phyloP scores from a whole-genome alignment of 2,888 invertebrate genomes.

The Phalera bucephala region DNA sequence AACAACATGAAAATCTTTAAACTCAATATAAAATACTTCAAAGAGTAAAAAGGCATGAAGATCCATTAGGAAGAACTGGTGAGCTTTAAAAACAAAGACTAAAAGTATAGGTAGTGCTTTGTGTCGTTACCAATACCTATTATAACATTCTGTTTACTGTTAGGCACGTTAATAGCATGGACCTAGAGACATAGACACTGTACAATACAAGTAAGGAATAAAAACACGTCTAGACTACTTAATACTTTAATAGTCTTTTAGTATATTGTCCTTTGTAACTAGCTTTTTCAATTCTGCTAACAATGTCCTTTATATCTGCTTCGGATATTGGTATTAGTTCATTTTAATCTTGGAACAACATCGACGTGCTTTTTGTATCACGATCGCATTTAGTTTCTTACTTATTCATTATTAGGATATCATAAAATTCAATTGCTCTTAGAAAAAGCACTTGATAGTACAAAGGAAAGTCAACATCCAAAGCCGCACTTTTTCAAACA shows the following conservation, averaged over 20 bases:
- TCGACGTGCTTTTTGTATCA: neutral
- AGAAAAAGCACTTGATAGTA: neutral
- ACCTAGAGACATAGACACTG: constrained; percentile 21
- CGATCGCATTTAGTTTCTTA: too few relatives aligned
- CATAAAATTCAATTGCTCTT: too few relatives aligned
- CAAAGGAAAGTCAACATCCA: constrained; percentile 10
- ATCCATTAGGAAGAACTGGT: constrained; percentile 15
- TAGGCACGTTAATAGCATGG: constrained; percentile 27
- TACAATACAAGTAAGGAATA: constrained; percentile 14
- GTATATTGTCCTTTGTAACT: neutral
- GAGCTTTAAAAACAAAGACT: constrained; percentile 26
- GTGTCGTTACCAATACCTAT: constrained; percentile 35
- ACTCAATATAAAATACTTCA: neutral
- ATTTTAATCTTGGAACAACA: neutral
- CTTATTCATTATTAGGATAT: too few relatives aligned
- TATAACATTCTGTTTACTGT: constrained; percentile 42
- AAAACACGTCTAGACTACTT: constrained; percentile 17
- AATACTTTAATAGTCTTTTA: constrained; percentile 12
- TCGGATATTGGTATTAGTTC: too few relatives aligned
- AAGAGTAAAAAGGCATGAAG: neutral
- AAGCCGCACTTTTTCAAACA: constrained; percentile 28
- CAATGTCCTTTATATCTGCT: too few relatives aligned
- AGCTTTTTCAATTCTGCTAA: too few relatives aligned
- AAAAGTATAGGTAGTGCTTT: constrained; percentile 20
- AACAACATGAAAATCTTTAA: too few relatives aligned